Evolutionary conservation across 2,888 invertebrate genomes (phyloP).

Genomic region (Azorinus chamasolen): DNA sequence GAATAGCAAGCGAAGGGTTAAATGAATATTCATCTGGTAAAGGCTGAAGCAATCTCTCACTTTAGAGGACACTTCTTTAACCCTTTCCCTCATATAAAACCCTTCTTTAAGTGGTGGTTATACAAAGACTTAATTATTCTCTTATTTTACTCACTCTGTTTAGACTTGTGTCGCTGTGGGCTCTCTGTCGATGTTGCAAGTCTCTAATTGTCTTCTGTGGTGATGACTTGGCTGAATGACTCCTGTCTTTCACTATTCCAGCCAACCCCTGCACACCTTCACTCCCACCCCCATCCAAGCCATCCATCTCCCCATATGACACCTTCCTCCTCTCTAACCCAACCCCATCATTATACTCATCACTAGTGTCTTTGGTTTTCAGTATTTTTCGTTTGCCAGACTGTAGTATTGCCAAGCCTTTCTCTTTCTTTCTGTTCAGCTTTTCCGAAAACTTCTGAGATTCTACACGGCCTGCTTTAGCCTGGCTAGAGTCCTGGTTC

Average conservation of each 20-base stretch:
- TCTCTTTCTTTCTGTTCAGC: neutral
- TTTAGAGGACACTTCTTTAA: too few species aligned
- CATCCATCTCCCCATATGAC: too few species aligned
- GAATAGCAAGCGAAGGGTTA: too few species aligned
- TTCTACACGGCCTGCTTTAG: neutral
- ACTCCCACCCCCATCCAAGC: neutral
- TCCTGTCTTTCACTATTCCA: conserved; percentile 23
- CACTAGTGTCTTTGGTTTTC: conserved; percentile 10
- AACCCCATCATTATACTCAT: conserved; percentile 4
- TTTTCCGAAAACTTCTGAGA: conserved; percentile 9
- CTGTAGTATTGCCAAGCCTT: conserved; percentile 8
- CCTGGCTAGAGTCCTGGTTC: conserved; percentile 1
- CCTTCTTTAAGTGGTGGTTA: too few species aligned
- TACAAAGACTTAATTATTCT: too few species aligned
- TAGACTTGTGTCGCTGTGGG: conserved; percentile 71
- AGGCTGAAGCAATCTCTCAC: too few species aligned
- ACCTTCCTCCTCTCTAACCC: neutral
- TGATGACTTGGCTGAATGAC: conserved; percentile 63
- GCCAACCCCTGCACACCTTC: conserved; percentile 6
- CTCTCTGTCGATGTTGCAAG: conserved; percentile 44
- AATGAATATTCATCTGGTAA: too few species aligned
- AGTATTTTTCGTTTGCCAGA: conserved; percentile 45
- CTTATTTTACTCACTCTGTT: conserved; percentile 50
- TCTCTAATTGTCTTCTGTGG: conserved; percentile 57
- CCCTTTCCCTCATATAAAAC: too few species aligned